Evolutionary conservation across 2,888 invertebrate species (phyloP).

Genomic region (Raillietiella orientalis): DNA sequence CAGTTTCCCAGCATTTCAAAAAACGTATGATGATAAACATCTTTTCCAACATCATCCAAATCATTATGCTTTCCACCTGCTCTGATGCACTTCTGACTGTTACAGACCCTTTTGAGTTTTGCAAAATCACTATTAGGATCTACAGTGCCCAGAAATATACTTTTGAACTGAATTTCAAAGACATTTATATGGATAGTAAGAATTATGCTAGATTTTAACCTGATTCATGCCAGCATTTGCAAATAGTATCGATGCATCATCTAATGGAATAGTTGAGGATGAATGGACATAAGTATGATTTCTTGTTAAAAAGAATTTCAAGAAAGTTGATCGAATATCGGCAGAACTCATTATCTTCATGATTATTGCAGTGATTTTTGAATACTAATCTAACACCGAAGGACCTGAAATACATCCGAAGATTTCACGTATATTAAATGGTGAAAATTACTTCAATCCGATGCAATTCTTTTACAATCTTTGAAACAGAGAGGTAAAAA

Average conservation of each 20-base stretch:
- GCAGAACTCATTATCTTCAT: conserved; percentile 24
- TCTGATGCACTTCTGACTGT: conserved; percentile 95
- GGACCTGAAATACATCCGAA: no score
- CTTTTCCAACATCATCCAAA: conserved; percentile 96
- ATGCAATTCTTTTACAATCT: no score
- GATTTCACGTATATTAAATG: no score
- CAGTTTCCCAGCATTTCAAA: conserved; percentile 99
- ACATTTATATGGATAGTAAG: conserved; percentile 3
- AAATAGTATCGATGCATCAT: conserved; percentile 91
- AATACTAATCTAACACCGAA: no score
- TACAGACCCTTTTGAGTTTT: conserved; percentile 53
- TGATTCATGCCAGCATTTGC: conserved; percentile 99
- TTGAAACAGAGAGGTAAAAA: no score
- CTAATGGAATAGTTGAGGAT: conserved; percentile 79
- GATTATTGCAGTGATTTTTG: no score
- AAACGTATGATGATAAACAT: conserved; percentile 98
- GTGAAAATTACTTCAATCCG: no score
- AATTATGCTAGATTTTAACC: conserved; percentile 12
- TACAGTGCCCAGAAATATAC: conserved; percentile 78
- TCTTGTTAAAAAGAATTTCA: conserved; percentile 63
- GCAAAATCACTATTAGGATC: conserved; percentile 91
- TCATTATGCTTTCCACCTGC: conserved; percentile 99
- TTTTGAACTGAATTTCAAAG: conserved; percentile 37
- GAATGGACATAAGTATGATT: conserved; percentile 84
- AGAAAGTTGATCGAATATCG: conserved; percentile 47